Evolutionary conservation across 2,113 vertebrate genomes (phyloP).

Genomic region (Prunella fulvescens): DNA sequence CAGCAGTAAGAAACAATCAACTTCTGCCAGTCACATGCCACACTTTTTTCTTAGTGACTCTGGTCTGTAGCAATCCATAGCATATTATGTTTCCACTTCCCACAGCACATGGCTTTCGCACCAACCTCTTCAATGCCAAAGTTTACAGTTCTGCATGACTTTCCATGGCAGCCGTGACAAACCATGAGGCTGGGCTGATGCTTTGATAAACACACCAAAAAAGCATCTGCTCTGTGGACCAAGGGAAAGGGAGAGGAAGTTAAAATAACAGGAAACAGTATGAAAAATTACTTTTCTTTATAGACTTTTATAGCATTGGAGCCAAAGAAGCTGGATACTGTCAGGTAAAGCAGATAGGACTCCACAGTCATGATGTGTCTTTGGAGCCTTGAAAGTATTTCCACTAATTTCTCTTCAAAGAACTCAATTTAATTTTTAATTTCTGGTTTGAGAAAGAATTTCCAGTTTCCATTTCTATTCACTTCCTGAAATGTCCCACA

Average conservation of each 20-base stretch:
- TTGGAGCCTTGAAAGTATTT: neutral
- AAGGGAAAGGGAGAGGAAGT: neutral
- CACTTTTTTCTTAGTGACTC: neutral
- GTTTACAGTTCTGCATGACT: neutral
- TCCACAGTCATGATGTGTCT: neutral
- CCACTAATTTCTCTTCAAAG: neutral
- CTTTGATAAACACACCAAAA: neutral
- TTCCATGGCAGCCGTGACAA: accelerated
- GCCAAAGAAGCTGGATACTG: neutral
- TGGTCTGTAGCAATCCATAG: neutral
- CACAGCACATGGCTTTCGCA: neutral
- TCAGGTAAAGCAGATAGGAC: neutral
- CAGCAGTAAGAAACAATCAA: neutral
- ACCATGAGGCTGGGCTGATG: neutral
- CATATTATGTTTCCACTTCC: neutral
- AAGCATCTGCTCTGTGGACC: neutral
- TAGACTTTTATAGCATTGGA: neutral
- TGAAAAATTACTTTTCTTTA: neutral
- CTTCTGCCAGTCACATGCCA: neutral
- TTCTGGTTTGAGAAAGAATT: neutral
- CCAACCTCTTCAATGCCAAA: neutral
- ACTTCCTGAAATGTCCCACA: neutral
- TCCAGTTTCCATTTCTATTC: neutral
- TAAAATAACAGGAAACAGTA: neutral
- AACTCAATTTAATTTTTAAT: neutral